Evolutionary conservation across 2,113 vertebrate species (phyloP).

Genomic region (Burhinus oedicnemus): DNA sequence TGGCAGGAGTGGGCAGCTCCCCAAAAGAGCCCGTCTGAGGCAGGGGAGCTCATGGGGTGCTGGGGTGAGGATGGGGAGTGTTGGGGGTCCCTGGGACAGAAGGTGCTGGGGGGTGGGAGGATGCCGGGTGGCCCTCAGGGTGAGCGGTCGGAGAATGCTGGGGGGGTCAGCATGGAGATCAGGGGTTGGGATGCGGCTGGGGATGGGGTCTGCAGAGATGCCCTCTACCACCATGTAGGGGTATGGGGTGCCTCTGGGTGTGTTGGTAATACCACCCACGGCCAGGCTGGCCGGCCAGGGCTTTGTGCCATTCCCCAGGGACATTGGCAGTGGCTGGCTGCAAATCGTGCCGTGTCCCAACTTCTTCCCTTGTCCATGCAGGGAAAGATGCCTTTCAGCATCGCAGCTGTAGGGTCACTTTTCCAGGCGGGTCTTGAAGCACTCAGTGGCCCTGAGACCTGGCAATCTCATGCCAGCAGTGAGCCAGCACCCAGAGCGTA

Average conservation of each 20-base stretch:
- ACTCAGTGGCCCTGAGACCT: neutral
- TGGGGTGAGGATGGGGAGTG: neutral
- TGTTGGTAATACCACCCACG: neutral
- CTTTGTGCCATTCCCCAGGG: fast-evolving
- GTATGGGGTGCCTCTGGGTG: neutral
- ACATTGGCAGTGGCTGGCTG: neutral
- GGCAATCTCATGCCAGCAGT: neutral
- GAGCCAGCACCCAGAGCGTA: neutral
- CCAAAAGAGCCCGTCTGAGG: neutral
- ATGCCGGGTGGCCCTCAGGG: no score
- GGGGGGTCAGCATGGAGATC: fast-evolving
- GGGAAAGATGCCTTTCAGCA: neutral
- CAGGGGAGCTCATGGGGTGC: neutral
- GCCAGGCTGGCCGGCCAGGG: neutral
- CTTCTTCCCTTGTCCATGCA: neutral
- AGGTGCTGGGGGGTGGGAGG: neutral
- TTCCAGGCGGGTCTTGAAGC: neutral
- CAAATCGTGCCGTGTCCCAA: fast-evolving
- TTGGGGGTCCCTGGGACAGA: neutral
- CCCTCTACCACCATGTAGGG: neutral
- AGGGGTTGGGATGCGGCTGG: neutral
- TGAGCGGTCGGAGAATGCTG: fast-evolving
- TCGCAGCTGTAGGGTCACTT: neutral
- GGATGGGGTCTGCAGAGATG: neutral
- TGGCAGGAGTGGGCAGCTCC: neutral